Base-by-base conservation (phyloP, 2,888 invertebrate species). In the Cecidostiba fungosa region DNA sequence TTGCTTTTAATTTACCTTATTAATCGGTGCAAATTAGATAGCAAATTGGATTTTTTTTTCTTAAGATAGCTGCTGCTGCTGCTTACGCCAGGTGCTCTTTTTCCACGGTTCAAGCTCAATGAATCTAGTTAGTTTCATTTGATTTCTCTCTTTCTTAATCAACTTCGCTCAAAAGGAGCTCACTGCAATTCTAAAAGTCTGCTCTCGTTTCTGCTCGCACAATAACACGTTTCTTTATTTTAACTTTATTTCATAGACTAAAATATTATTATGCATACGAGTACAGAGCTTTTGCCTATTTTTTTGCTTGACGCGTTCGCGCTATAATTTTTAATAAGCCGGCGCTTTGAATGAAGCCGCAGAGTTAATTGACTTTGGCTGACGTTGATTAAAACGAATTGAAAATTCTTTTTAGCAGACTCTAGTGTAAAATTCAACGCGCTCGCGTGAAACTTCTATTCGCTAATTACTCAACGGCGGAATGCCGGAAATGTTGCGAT, bases 1-100 rank as follows among this genome's bases (percentile, higher is more conserved):
- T 66, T 82, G 73, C 80, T 69, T 84, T 54, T 84, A 47, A 70
- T 50, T 81, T 54, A 77, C 59, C 19, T 66, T 69, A 32, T 82
- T 73, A 59, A 73, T 82, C 43, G 70, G n/a, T 36, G 29, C 50
- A 76, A 82, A 39, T 69, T 82, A 69, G 43, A 76, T 70, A 23
- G 62, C 66, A 50, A 36, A 73, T 66, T 32, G 84, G 43, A 47
- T 39, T 36, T 36, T 66, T n/a, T 39, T 70, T 76, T 23, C 32
- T 39, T 50, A 2, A 8, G 29, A n/a, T 19, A 39, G n/a, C n/a
- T 5, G n/a, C 14, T 36, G 54, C 16, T 16, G 10, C 39, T 12
- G 36, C 39, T 72, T 36, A 32, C 29, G 12, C 16, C 43, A n/a
- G 29, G 19, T 54, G n/a, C 16, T 50, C 12, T 70, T 39, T 62